Base-by-base conservation (phyloP, 2,113 vertebrate genomes). In the Myrmophylax atrothorax region DNA sequence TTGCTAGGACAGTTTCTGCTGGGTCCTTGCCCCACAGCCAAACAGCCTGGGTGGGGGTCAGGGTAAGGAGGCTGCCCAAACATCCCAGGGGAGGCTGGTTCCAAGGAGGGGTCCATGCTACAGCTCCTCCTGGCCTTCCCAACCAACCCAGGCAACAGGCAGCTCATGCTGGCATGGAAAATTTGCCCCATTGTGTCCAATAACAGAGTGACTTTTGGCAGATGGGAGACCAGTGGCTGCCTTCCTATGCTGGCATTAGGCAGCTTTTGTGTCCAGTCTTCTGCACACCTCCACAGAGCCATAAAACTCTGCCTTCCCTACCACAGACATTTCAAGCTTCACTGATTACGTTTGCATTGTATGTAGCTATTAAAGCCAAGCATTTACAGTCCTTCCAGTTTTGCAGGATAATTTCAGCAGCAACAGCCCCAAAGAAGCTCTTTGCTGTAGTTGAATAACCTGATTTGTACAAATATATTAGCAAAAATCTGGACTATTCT, bases 381-480 rank as follows among this genome's bases (percentile, higher is more conserved):
- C 90, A 77, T 53, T 91, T 85, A 96, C 7, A 59, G 94, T 93
- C 84, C 94, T 94, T 96, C 94, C 95, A 96, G 95, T 97, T 96
- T 52, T 96, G 92, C 96, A 96, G 87, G 92, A 96, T 96, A 83
- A 95, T 95, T 97, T 93, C 92, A 90, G 84, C 76, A 94, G 89
- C 64, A 74, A 47, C 60, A 78, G 93, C 89, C 77, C 77, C 83
- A 59, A 62, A 89, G 56, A 90, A 89, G 68, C 18, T 40, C 44
- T 90, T 90, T 67, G 70, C 86, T 82, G 47, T 44, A 90, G 93
- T 63, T 90, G 92, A 96, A 96, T 93, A 92, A 95, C 93, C 90
- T 88, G 92, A 93, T 92, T 96, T 88, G 93, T 84, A 86, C 72
- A 93, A 95, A 86, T 87, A 95, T 91, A 94, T 95, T 31, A 88